phyloP scores from a whole-genome alignment of 1,140 invertebrate genomes.

The Drosophila albomicans region DNA sequence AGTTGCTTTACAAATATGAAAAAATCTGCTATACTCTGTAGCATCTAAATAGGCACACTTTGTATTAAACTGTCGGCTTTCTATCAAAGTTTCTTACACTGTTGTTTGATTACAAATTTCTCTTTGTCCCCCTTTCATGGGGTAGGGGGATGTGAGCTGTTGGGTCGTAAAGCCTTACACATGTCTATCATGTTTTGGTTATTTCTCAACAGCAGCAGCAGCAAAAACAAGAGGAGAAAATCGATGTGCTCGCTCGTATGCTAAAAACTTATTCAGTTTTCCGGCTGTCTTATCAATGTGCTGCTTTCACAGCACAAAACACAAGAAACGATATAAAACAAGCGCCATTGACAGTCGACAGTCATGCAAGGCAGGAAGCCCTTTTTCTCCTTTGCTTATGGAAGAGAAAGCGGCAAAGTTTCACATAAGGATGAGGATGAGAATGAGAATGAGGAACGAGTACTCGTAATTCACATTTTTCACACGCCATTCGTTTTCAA shows the following conservation, averaged over 20 bases:
- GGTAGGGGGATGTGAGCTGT: neutral
- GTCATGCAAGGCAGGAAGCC: conserved; percentile 32
- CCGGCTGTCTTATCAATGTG: conserved; percentile 33
- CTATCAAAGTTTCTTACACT: too few species aligned
- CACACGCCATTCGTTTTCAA: conserved; percentile 81
- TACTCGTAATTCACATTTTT: conserved; percentile 67
- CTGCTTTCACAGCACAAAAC: conserved; percentile 25
- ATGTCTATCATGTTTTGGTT: conserved; percentile 3
- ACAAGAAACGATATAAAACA: conserved; percentile 27
- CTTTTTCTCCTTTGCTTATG: neutral
- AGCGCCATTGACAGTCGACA: conserved; percentile 19
- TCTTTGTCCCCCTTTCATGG: neutral
- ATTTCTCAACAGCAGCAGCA: neutral
- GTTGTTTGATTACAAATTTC: neutral
- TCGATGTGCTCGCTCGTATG: conserved; percentile 6
- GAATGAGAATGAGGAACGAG: conserved; percentile 5
- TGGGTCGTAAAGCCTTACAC: neutral
- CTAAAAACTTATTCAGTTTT: conserved; percentile 15
- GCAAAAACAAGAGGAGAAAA: conserved; percentile 3
- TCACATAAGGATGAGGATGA: conserved; percentile 2
- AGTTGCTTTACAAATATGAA: too few species aligned
- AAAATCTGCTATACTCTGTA: too few species aligned
- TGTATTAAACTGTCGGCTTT: too few species aligned
- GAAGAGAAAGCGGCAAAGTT: conserved; percentile 23
- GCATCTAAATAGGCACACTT: too few species aligned